Base-by-base conservation (phyloP, 2,797 vertebrate genomes). In the Aplochiton taeniatus region DNA sequence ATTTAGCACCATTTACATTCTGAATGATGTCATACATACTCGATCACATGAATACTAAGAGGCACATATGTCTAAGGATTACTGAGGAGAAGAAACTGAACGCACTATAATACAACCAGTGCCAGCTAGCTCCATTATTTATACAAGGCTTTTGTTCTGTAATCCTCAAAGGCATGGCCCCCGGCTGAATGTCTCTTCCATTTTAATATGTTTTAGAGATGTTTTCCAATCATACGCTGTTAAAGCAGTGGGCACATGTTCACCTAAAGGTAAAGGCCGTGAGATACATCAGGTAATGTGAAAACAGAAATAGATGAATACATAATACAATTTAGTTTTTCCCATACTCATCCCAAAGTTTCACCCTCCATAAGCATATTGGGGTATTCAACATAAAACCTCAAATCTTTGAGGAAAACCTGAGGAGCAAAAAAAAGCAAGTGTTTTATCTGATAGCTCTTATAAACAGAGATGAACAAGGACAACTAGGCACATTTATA, bases 71-170 rank as follows among this genome's bases (percentile, higher is more conserved):
- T 50, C 47, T 55, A 42, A 75, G 63, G 63, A 31, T 61, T 68
- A 72, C 58, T 51, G 66, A 63, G 51, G 60, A 76, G 59, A 57
- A 58, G 66, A 73, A 54, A 72, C 64, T 44, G 80, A 45, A 44
- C 50, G 47, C 46, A 47, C 64, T 49, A 51, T 61, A 68, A 72
- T 61, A 70, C 68, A 74, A 60, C 19, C 51, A 61, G 16, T 57
- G 75, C 77, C 71, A 78, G 76, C 71, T 56, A 31, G 41, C 73
- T 69, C 75, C 51, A 85, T 86, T 72, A 81, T 68, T 66, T 61
- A 81, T 69, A 45, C 65, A 47, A 13, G 50, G 68, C 61, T 61
- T 62, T 76, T 75, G 69, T 74, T 69, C 72, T 19, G 17, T 76
- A 66, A 75, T 70, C 56, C 68, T 82, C 58, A 55, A 52, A 73